Evolutionary conservation across 2,888 invertebrate species (phyloP).

Genomic region (Congeria kusceri): DNA sequence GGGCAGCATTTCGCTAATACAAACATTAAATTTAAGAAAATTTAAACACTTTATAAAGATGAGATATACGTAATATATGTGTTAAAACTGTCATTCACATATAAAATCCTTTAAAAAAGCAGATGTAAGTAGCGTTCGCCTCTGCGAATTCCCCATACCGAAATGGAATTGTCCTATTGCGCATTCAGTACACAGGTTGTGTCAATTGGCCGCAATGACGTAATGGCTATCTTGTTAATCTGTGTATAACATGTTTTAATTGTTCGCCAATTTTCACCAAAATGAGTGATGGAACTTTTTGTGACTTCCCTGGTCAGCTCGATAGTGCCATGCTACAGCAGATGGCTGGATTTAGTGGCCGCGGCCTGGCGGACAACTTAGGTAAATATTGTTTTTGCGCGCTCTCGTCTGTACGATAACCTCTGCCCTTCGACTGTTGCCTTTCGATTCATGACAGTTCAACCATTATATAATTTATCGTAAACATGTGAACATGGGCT

Average conservation of each 20-base stretch:
- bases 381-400: constrained; percentile 55
- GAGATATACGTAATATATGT: background rate
- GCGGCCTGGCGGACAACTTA: constrained; percentile 53
- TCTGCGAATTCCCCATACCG: background rate
- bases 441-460: constrained; percentile 38
- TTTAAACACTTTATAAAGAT: background rate
- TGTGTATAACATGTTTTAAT: background rate
- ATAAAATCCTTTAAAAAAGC: background rate
- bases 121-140: background rate
- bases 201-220: constrained; percentile 70
- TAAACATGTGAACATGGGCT: constrained; percentile 18
- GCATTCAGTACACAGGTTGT: constrained; percentile 66
- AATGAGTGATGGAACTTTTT: constrained; percentile 72
- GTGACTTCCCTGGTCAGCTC: constrained; percentile 69
- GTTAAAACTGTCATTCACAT: background rate
- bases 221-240: constrained; percentile 66
- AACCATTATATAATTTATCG: constrained; percentile 54
- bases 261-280: background rate
- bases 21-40: too few species aligned
- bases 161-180: constrained; percentile 67
- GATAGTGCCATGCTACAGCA: constrained; percentile 62
- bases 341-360: constrained; percentile 49
- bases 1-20: background rate
- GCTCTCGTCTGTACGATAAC: constrained; percentile 37
- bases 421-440: constrained; percentile 61